Evolutionary conservation across 1,140 invertebrate genomes (phyloP), one percentile per base, ranked within the genome.

Genomic region (Parapsyche elsis): DNA sequence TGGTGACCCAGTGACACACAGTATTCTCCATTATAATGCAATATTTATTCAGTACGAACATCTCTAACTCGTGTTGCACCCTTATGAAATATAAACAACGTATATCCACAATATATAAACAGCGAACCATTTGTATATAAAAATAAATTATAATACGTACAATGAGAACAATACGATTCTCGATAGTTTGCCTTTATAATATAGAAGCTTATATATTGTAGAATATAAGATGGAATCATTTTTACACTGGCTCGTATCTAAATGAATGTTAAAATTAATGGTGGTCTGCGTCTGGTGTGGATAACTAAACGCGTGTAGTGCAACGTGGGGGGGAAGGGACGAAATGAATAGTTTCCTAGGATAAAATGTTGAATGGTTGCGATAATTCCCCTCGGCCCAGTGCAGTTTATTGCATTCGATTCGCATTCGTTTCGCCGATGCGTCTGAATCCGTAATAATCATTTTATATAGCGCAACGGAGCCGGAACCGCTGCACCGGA

Each of bases 11-110:
- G 44, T 83, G 76, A 83, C 81, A 83, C 57, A 83, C 67, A 80
- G 21, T 67, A 14, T 76, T 76, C 64, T 14, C 79, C 71, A 83
- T 83, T 80, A 81, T 80, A 80, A 81, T 76, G 78, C 81, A 83
- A 79, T 83, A 83, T 83, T 83, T 83, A 83, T 83, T 83, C 80
- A 80, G 75, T 80, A 46, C 49, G 23, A 71, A 59, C 79, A 71
- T 79, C 80, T 30, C 80, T 0, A 44, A 26, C 23, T 38, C 23
- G 71, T 67, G 16, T 24, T 12, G 12, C 64, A 26, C 64, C 24
- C 64, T 38, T 14, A 67, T 67, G 24, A 12, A 67, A 7, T 67
- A 14, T 21, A 14, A 67, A 67, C 7, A 7, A 21, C 19, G 10
- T 24, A 14, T 12, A 19, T 67, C 64, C 24, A 67, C 64, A 67